A percentile compares a stretch with the other conserved stretches of the same genome.
Conservation (phyloP, 2,113 vertebrate genomes). For the Sula dactylatra region DNA sequence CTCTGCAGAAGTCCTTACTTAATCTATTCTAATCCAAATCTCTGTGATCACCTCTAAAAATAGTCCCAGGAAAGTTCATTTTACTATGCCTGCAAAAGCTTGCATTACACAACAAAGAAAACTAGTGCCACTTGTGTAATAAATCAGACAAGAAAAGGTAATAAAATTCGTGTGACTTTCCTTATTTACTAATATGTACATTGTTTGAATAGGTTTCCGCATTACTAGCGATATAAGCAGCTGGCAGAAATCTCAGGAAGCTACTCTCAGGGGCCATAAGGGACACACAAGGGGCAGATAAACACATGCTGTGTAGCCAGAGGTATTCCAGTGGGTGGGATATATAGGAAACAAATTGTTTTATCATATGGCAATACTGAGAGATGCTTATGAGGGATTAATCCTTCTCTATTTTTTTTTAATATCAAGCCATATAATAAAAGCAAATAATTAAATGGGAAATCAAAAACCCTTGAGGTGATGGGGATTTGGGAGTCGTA, state of each 20-base stretch:
- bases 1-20: not conserved
- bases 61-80: not conserved
- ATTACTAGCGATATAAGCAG: not conserved
- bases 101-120: slow-evolving; percentile 14
- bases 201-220: not conserved
- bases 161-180: not conserved
- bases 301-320: not conserved
- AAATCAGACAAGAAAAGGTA: not conserved
- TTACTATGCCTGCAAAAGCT: not conserved
- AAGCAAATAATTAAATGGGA: not conserved
- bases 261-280: not conserved
- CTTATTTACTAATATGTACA: not conserved
- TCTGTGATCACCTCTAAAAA: slow-evolving; percentile 29
- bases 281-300: not conserved
- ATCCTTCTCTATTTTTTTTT: not conserved
- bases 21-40: slow-evolving; percentile 52
- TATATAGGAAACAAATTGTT: not conserved
- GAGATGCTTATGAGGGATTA: not conserved
- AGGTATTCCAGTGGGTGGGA: not conserved
- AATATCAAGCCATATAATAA: not conserved
- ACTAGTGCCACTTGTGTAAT: not conserved
- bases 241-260: not conserved
- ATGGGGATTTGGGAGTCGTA: not conserved
- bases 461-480: not conserved
- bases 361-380: not conserved